These are phyloP conservation scores for Rhagonycha lutea DNA, from an alignment of 2,888 invertebrate species.

Conservation along the genomic window DNA sequence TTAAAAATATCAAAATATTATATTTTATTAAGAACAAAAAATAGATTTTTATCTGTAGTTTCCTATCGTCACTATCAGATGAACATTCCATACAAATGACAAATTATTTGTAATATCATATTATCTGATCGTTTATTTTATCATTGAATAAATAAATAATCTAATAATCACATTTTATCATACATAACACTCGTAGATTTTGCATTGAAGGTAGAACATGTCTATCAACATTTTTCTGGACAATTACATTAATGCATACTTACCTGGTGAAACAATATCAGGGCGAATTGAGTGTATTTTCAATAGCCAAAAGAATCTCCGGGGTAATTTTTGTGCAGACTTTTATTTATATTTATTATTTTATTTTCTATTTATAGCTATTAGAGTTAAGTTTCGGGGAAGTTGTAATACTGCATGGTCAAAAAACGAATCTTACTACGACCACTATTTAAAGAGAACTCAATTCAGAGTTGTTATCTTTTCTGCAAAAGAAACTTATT, in stretches of 20 bases:
- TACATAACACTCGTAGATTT: background rate
- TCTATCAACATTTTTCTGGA: conserved; percentile 38
- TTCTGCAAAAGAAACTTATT: conserved; percentile 7
- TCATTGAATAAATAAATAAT: background rate
- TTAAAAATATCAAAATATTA: no score
- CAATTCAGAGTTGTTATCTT: background rate
- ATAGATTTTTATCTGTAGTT: no score
- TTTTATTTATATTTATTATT: background rate
- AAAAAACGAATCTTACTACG: conserved; percentile 13
- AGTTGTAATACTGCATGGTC: conserved; percentile 19
- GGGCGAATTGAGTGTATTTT: conserved; percentile 24
- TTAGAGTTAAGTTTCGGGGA: conserved; percentile 19
- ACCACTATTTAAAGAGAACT: background rate
- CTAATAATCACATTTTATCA: background rate
- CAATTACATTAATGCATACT: conserved; percentile 35
- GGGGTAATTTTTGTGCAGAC: conserved; percentile 8
- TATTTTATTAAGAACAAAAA: no score
- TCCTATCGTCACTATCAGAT: no score
- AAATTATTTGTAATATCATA: no score
- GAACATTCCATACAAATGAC: no score
- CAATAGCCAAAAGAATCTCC: conserved; percentile 11
- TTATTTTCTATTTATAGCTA: conserved; percentile 8
- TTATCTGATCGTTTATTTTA: no score
- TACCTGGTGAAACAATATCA: conserved; percentile 22
- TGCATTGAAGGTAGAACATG: background rate